phyloP scores from a whole-genome alignment of 2,888 invertebrate genomes.

The Patella depressa region DNA sequence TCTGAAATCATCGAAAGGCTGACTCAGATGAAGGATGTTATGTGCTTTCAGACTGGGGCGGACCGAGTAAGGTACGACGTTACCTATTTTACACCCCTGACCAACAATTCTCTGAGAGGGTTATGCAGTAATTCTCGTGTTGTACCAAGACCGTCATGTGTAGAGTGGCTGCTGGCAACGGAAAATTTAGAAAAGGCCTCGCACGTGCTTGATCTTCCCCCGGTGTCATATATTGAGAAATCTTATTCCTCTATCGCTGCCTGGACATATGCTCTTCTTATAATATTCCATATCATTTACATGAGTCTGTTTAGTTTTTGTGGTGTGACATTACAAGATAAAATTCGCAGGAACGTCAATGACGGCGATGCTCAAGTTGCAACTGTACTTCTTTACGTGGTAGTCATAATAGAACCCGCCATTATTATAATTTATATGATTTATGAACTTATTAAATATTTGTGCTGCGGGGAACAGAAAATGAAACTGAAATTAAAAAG shows the following conservation, averaged over 20 bases:
- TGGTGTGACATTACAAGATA: conserved; percentile 43
- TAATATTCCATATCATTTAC: conserved; percentile 63
- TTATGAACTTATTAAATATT: conserved; percentile 26
- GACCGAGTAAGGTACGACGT: conserved; percentile 54
- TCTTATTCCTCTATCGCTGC: conserved; percentile 59
- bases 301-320: conserved; percentile 62
- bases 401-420: conserved; percentile 54
- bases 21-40: conserved; percentile 58
- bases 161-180: conserved; percentile 60
- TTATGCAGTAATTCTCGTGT: conserved; percentile 20
- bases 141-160: conserved; percentile 45
- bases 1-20: conserved; percentile 53
- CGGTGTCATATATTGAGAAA: conserved; percentile 57
- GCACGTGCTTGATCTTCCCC: conserved; percentile 60
- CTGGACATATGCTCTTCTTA: conserved; percentile 58
- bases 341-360: conserved; percentile 36
- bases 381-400: conserved; percentile 43
- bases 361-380: conserved; percentile 31
- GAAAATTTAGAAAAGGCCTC: conserved; percentile 52
- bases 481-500: conserved; percentile 16
- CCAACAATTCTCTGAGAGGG: conserved; percentile 37
- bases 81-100: conserved; percentile 56
- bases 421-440: conserved; percentile 47
- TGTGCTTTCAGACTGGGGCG: conserved; percentile 37
- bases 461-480: conserved; percentile 32